phyloP scores from a whole-genome alignment of 2,113 vertebrate species.

The Maccullochella peelii region DNA sequence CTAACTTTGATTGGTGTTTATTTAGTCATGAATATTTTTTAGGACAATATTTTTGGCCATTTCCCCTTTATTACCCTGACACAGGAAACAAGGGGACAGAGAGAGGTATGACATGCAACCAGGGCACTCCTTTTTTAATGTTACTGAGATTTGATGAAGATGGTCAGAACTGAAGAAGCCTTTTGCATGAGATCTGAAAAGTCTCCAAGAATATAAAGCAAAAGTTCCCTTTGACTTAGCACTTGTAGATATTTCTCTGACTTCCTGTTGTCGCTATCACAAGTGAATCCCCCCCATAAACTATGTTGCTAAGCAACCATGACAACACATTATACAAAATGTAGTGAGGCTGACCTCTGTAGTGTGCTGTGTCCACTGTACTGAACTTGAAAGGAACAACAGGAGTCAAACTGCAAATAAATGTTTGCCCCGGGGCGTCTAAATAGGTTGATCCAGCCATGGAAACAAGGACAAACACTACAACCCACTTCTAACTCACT shows the following conservation, averaged over 20 bases:
- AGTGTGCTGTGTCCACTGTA: not conserved
- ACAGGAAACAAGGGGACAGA: not conserved
- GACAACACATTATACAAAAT: not conserved
- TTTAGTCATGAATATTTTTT: too few species aligned
- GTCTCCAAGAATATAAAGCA: too few species aligned
- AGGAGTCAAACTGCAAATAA: not conserved
- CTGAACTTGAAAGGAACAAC: not conserved
- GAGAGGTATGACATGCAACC: too few species aligned
- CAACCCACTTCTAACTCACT: not conserved
- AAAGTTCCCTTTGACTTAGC: too few species aligned
- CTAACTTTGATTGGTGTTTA: too few species aligned
- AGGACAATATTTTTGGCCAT: not conserved
- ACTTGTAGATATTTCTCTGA: not conserved
- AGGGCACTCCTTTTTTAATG: too few species aligned
- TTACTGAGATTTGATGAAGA: not conserved
- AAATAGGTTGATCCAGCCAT: not conserved
- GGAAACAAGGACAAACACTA: not conserved
- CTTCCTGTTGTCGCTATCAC: too few species aligned
- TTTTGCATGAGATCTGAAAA: too few species aligned
- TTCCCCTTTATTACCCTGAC: not conserved
- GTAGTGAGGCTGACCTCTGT: not conserved
- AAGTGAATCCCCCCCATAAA: not conserved
- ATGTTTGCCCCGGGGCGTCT: not conserved
- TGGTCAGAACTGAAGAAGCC: not conserved
- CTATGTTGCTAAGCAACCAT: not conserved